phyloP scores from a whole-genome alignment of 2,113 vertebrate genomes.

The Poecilia latipinna region DNA sequence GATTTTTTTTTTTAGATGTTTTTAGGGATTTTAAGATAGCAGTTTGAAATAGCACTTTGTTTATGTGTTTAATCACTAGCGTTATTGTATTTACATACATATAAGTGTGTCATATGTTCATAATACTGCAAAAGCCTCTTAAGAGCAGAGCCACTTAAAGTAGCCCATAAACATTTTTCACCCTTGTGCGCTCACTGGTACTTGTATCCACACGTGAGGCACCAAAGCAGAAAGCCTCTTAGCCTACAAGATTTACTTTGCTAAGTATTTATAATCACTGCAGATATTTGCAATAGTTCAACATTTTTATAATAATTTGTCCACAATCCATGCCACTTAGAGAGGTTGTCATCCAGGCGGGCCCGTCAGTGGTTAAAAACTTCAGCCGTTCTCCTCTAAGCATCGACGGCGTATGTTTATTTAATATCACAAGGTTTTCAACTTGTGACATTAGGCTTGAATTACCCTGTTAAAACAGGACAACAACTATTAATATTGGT shows the following conservation, averaged over 20 bases:
- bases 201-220: conserved; percentile 64
- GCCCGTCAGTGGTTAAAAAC: conserved; percentile 6
- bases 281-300: conserved; percentile 44
- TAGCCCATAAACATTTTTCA: conserved; percentile 23
- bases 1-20: neutral
- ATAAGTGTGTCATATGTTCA: conserved; percentile 15
- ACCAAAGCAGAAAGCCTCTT: conserved; percentile 54
- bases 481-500: neutral
- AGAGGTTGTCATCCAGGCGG: conserved; percentile 29
- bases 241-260: conserved; percentile 34
- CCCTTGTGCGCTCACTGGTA: conserved; percentile 29
- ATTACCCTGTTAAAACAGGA: neutral
- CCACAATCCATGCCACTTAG: conserved; percentile 6
- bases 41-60: no score
- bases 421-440: neutral
- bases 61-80: neutral
- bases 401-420: neutral
- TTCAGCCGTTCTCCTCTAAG: conserved; percentile 17
- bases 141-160: conserved; percentile 32
- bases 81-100: neutral
- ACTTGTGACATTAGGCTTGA: neutral
- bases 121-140: conserved; percentile 11
- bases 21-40: neutral
- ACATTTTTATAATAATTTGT: conserved; percentile 22
- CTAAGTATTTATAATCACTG: conserved; percentile 20